Conservation (phyloP, 2,797 vertebrate species). For the Pitangus sulphuratus region DNA sequence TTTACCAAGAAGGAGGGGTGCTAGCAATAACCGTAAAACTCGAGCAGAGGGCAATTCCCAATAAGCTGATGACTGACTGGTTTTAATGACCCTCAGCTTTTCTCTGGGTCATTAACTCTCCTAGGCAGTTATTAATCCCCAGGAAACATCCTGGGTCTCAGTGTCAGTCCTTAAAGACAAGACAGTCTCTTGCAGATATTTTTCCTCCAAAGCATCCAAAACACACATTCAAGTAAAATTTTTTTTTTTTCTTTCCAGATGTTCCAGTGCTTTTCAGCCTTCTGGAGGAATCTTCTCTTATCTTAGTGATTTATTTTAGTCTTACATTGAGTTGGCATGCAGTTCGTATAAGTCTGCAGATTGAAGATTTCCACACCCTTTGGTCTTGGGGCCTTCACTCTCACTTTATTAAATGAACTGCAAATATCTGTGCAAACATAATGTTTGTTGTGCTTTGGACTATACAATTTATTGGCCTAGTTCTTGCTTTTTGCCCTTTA, state of each 20-base stretch:
- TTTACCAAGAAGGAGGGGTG: background rate
- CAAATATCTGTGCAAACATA: background rate
- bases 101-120: slow-evolving; percentile 19
- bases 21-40: background rate
- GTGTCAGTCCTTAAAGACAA: background rate
- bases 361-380: slow-evolving; percentile 16
- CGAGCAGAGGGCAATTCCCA: background rate
- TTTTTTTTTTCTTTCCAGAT: slow-evolving; percentile 35
- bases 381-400: background rate
- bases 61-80: slow-evolving; percentile 15
- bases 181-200: background rate
- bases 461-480: background rate
- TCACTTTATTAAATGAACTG: background rate
- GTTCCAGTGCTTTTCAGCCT: slow-evolving; percentile 26
- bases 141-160: background rate
- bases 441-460: background rate
- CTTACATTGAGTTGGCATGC: slow-evolving; percentile 3
- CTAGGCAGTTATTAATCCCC: slow-evolving; percentile 54
- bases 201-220: slow-evolving; percentile 51
- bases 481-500: background rate
- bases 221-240: background rate
- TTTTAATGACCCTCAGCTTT: slow-evolving; percentile 18
- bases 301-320: slow-evolving; percentile 63
- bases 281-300: slow-evolving; percentile 42
- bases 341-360: background rate